Base-by-base conservation (phyloP, 2,113 vertebrate genomes). In the Thinocorus orbignyianus region DNA sequence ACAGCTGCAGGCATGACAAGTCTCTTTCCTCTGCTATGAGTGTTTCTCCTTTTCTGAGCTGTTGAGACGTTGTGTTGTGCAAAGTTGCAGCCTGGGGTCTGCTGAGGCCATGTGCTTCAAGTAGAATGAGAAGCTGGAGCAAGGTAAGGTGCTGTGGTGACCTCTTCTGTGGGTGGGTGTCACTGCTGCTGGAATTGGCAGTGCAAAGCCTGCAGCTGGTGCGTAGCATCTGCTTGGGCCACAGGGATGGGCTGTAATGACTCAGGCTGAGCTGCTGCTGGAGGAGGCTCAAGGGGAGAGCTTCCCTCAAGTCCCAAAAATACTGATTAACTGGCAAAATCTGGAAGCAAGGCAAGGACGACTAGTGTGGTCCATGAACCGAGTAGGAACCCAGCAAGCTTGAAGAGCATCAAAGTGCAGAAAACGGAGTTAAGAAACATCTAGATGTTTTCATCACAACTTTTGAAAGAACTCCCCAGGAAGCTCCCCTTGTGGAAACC, bases 321-420 rank as follows among this genome's bases (percentile, higher is more conserved):
- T 0, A 1, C 4, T 4, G 17, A n/a, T 69, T n/a, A 46, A 44
- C 9, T 31, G 35, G 35, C 25, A 17, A 58, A 31, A 28, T 13
- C 19, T 55, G 72, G 44, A 51, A 1, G 1, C 4, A 2, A 26
- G 16, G 31, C 39, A 25, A 22, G 31, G 57, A 68, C 46, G 33
- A 31, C n/a, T 9, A 14, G 12, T 2, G 1, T 0, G 10, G 46
- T n/a, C 25, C 39, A 30, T 46, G 54, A 25, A 19, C 6, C 0
- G 0, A 86, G 68, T 42, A 49, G 66, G 17, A 91, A 37, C 52
- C 37, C 44, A 35, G 46, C 52, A 48, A 33, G n/a, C 46, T 44
- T 68, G 31, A 41, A 35, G 31, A 68, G 10, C 17, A 26, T 30
- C 14, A 17, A 41, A 60, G 57, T 23, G 11, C 80, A 81, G 62